Percentiles rank a stretch among this genome's conserved stretches.
Evolutionary conservation across 2,797 vertebrate genomes (phyloP).

Genomic region (Pelodytes ibericus): DNA sequence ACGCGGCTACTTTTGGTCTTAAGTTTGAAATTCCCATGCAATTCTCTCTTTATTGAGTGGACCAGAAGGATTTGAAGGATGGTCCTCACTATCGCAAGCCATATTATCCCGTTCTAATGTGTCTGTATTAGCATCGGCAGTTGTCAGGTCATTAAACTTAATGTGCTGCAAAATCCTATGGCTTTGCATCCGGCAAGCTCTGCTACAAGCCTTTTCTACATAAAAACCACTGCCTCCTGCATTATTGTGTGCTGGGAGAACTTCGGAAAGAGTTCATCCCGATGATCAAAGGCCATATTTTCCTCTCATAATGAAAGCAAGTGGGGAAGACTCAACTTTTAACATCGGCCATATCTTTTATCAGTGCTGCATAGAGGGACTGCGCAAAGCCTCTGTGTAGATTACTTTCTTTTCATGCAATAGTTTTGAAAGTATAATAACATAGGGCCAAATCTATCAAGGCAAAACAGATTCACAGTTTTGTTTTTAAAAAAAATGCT

Average conservation of each 20-base stretch:
- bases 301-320: neutral
- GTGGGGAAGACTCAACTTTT: neutral
- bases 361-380: neutral
- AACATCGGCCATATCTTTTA: neutral
- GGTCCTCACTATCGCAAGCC: neutral
- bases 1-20: no score
- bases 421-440: no score
- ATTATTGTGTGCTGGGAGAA: slow-evolving; percentile 7
- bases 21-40: no score
- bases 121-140: neutral
- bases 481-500: no score
- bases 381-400: neutral
- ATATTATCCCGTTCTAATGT: slow-evolving; percentile 9
- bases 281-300: slow-evolving; percentile 13
- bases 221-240: slow-evolving; percentile 9
- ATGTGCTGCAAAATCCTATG: slow-evolving; percentile 26
- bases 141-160: slow-evolving; percentile 23
- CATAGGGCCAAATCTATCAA: no score
- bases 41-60: no score
- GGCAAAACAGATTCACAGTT: no score
- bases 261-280: neutral
- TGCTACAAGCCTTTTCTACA: neutral
- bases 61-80: neutral
- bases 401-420: no score
- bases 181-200: slow-evolving; percentile 16